phyloP scores from a whole-genome alignment of 1,140 invertebrate species.

The Megalonaias nervosa region DNA sequence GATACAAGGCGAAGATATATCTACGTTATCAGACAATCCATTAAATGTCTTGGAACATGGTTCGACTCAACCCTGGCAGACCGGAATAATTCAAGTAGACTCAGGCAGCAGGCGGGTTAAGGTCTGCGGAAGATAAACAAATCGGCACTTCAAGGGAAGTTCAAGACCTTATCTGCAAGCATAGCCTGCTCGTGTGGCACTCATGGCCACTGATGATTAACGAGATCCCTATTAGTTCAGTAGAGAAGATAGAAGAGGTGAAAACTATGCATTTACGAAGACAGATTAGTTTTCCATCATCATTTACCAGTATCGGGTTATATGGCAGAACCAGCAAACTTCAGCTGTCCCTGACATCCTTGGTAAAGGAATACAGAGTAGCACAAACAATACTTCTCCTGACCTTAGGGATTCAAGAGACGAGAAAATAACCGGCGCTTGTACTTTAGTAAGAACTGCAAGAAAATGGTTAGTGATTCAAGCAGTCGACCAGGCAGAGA shows the following conservation, averaged over 20 bases:
- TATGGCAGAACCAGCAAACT: too few species aligned
- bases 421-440: too few species aligned
- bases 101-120: neutral
- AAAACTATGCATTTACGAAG: neutral
- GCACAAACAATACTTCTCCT: too few species aligned
- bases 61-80: neutral
- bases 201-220: constrained; percentile 26
- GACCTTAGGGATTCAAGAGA: too few species aligned
- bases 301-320: too few species aligned
- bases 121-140: constrained; percentile 29
- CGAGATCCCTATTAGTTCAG: constrained; percentile 16
- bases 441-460: too few species aligned
- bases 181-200: constrained; percentile 10
- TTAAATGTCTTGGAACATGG: constrained; percentile 9
- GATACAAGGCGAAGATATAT: constrained; percentile 10
- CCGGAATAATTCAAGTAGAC: neutral
- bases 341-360: too few species aligned
- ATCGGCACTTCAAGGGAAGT: constrained; percentile 23
- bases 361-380: too few species aligned
- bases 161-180: constrained; percentile 25
- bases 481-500: too few species aligned
- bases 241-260: constrained; percentile 23
- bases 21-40: constrained; percentile 11
- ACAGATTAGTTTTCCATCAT: too few species aligned
- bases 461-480: too few species aligned